phyloP scores from a whole-genome alignment of 92 coral and sea anemone genomes.

The Epizoanthus stellaris region DNA sequence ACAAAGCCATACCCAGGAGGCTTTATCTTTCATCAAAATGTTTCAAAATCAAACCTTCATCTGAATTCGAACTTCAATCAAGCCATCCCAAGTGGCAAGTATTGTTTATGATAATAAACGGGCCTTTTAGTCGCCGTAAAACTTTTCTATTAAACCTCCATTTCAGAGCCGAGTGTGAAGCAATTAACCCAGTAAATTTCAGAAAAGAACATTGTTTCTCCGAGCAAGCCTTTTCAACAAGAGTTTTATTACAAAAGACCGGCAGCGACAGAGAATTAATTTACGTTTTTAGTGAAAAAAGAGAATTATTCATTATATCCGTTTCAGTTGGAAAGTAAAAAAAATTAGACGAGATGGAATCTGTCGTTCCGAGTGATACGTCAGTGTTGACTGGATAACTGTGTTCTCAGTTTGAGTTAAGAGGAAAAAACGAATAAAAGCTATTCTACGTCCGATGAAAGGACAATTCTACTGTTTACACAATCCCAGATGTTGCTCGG shows the following conservation, averaged over 20 bases:
- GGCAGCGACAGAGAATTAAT: neutral
- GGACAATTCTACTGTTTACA: constrained; percentile 29
- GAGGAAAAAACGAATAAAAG: constrained; percentile 25
- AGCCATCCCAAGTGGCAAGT: neutral
- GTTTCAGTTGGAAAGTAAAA: neutral
- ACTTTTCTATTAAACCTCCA: constrained; percentile 14
- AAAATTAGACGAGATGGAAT: neutral
- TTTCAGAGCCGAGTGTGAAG: neutral
- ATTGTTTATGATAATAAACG: neutral
- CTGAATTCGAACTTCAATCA: neutral
- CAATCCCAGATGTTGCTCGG: constrained; percentile 28
- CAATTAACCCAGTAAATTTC: neutral
- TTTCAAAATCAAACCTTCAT: constrained; percentile 10
- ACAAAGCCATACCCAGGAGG: neutral
- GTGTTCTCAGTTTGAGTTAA: neutral
- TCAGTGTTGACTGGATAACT: neutral
- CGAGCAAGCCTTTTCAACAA: neutral
- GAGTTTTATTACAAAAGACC: neutral
- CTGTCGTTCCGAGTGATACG: neutral
- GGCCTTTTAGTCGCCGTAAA: neutral
- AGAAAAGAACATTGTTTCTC: neutral
- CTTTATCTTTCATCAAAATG: neutral
- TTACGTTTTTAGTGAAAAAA: neutral
- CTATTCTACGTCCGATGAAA: constrained; percentile 3
- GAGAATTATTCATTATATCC: neutral